Evolutionary conservation across 2,113 vertebrate species (phyloP), one percentile per base, ranked within the genome.

Genomic region (Siniperca knerii): DNA sequence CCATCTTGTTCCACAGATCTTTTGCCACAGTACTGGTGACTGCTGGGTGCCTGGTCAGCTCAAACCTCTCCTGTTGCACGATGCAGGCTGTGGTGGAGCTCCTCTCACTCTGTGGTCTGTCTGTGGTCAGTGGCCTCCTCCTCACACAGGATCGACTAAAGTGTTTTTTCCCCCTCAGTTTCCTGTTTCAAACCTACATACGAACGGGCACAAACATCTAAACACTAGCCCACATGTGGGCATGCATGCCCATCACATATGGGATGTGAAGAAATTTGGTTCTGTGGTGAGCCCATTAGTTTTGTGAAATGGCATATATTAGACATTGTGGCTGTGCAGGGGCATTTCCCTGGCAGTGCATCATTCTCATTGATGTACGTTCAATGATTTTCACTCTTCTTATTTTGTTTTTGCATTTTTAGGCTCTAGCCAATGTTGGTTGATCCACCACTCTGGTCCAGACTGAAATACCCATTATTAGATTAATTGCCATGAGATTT

Each of bases 81-180:
- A 1, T 37, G 81, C 71, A 78, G 33, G 60, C 78, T 79, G 80
- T 40, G 85, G 85, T 85, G 23, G 4, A 70, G 72, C 83, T 89
- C 69, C 52, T 68, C 80, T 87, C 77, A 74, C 52, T 80, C 81
- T 86, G 86, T 25, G 91, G 89, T 82, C 29, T 18, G 61, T 75
- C 85, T 88, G 91, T 90, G 89, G 91, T 90, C 84, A 85, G 74
- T 62, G 76, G 89, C 76, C 84, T 86, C 52, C 78, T 83, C 67
- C 75, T 83, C 64, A 72, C 82, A 85, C 78, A 85, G 75, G 62
- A 87, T 90, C 57, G 4, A 68, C 40, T 74, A 61, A 83, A 84
- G 82, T 87, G 68, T 29, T 23, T 65, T 66, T 80, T 70, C 42
- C 50, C 2, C 58, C 60, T 40, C 37, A 60, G 70, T 81, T 92